These are phyloP conservation scores for Dendropsophus ebraccatus DNA, from an alignment of 2,113 vertebrate genomes.

Conservation along the genomic window DNA sequence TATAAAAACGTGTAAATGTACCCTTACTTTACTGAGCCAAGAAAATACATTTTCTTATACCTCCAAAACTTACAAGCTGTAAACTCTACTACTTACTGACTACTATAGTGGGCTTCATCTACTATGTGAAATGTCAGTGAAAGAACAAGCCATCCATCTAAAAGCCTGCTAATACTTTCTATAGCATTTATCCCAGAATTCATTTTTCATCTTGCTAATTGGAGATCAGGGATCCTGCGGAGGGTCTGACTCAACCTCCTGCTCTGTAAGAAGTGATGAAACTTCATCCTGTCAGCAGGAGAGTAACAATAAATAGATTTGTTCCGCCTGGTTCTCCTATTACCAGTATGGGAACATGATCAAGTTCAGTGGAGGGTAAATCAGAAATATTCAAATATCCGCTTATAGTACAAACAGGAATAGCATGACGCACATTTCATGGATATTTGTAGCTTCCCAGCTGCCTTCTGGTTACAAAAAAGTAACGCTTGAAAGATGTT, in stretches of 20 bases:
- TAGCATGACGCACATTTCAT: not conserved
- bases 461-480: not conserved
- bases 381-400: constrained; percentile 58
- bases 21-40: too few species aligned
- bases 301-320: constrained; percentile 65
- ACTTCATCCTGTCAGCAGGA: constrained; percentile 61
- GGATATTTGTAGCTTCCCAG: not conserved
- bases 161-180: not conserved
- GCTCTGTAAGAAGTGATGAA: constrained; percentile 61
- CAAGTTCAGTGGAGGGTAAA: constrained; percentile 46
- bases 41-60: too few species aligned
- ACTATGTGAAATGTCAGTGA: not conserved
- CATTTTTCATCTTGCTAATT: constrained; percentile 10
- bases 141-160: not conserved
- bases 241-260: constrained; percentile 32
- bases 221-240: not conserved
- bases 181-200: not conserved
- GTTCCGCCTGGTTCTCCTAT: constrained; percentile 61
- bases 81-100: too few species aligned
- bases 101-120: too few species aligned
- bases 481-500: not conserved
- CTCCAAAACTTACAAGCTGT: too few species aligned
- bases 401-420: not conserved
- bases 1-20: too few species aligned
- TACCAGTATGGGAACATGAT: constrained; percentile 42